Evolutionary conservation across 2,888 invertebrate genomes (phyloP).

Genomic region (Pseudococcus viburni): DNA sequence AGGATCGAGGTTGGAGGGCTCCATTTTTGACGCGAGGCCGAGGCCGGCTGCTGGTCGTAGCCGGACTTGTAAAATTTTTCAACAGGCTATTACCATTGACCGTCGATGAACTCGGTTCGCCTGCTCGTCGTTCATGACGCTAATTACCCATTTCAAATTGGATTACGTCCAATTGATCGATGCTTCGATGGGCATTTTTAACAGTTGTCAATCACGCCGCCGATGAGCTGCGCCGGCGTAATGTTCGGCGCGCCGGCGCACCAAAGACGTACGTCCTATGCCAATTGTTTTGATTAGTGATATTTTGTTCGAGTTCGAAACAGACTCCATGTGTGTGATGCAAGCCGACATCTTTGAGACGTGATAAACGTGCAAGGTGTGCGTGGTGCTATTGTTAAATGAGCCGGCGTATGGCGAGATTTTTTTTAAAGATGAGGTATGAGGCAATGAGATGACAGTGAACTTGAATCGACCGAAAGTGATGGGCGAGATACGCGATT

Average conservation of each 20-base stretch:
- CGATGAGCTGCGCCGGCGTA: not conserved
- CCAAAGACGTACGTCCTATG: not conserved
- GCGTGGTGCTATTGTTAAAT: not conserved
- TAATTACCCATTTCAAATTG: slow-evolving; percentile 37
- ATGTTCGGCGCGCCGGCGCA: too few relatives aligned
- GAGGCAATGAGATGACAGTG: slow-evolving; percentile 7
- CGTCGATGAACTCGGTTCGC: slow-evolving; percentile 12
- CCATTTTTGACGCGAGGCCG: too few relatives aligned
- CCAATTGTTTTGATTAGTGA: slow-evolving; percentile 13
- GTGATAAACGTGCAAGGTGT: slow-evolving; percentile 1
- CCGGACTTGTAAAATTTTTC: not conserved
- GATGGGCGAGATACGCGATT: not conserved
- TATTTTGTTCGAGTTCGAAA: not conserved
- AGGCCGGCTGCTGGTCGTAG: not conserved
- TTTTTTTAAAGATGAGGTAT: not conserved
- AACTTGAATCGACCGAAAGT: slow-evolving; percentile 44
- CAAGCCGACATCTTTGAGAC: not conserved
- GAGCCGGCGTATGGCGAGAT: not conserved
- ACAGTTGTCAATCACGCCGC: slow-evolving; percentile 30
- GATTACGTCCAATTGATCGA: slow-evolving; percentile 30
- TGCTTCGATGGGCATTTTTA: slow-evolving; percentile 29
- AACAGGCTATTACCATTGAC: slow-evolving; percentile 38
- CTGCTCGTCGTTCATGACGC: not conserved
- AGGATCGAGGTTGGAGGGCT: not conserved
- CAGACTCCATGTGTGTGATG: slow-evolving; percentile 6